Conservation (phyloP, 2,113 vertebrate species). For the Boulengeromyrus knoepffleri region DNA sequence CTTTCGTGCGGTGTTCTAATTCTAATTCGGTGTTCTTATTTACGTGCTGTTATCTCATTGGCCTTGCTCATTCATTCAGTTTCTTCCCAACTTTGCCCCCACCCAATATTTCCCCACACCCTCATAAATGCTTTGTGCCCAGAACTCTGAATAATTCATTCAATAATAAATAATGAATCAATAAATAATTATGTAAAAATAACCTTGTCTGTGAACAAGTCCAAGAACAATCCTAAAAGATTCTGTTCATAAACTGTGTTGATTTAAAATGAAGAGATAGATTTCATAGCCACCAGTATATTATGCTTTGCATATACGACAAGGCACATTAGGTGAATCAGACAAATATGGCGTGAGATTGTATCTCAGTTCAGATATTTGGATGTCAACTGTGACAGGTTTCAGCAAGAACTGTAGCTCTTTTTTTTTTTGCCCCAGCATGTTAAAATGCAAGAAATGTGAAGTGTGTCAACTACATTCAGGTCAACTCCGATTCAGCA, state of each 20-base stretch:
- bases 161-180: background rate
- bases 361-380: constrained; percentile 10
- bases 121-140: background rate
- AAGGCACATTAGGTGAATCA: background rate
- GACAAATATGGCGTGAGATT: background rate
- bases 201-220: background rate
- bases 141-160: background rate
- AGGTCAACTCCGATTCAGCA: background rate
- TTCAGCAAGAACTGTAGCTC: background rate
- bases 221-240: background rate
- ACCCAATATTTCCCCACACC: background rate
- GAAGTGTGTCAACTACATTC: background rate
- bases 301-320: background rate
- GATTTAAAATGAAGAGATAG: background rate
- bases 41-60: background rate
- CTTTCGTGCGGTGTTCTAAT: background rate
- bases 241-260: background rate
- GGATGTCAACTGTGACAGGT: background rate
- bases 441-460: background rate
- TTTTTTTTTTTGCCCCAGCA: constrained; percentile 4
- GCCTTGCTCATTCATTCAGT: background rate
- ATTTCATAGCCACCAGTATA: background rate
- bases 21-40: background rate
- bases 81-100: background rate
- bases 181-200: background rate